Conservation (phyloP, 2,113 vertebrate species). For the Varanus salvator region DNA sequence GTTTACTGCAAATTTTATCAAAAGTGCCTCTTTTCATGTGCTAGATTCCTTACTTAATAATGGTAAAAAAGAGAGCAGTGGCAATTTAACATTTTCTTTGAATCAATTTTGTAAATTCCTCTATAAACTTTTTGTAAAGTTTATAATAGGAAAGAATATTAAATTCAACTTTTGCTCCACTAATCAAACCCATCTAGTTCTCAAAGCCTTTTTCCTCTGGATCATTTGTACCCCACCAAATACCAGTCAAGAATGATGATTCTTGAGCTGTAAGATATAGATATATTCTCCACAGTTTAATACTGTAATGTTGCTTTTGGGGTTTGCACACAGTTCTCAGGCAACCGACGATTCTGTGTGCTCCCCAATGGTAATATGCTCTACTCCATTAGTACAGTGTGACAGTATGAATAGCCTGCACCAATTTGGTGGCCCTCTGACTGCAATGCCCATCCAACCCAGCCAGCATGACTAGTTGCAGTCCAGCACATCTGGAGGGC, state of each 20-base stretch:
- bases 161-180: not conserved
- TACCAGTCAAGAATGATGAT: not conserved
- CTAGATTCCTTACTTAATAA: conserved; percentile 12
- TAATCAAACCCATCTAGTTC: not conserved
- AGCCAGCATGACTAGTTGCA: too few relatives aligned
- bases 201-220: not conserved
- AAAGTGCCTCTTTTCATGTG: not conserved
- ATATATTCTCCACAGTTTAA: not conserved
- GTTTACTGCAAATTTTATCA: not conserved
- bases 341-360: not conserved
- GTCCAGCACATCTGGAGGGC: too few relatives aligned
- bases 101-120: conserved; percentile 12
- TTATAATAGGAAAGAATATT: not conserved
- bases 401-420: too few relatives aligned
- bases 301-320: not conserved
- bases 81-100: not conserved
- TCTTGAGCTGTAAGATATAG: not conserved
- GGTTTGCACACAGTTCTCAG: not conserved
- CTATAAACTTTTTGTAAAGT: conserved; percentile 5
- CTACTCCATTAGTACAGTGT: not conserved
- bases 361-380: too few relatives aligned
- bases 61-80: not conserved
- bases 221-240: not conserved
- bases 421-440: too few relatives aligned
- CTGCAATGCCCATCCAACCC: too few relatives aligned